A percentile compares a stretch with the other conserved stretches of the same genome.
Conservation (phyloP, 2,113 vertebrate species). For the Esox niger region DNA sequence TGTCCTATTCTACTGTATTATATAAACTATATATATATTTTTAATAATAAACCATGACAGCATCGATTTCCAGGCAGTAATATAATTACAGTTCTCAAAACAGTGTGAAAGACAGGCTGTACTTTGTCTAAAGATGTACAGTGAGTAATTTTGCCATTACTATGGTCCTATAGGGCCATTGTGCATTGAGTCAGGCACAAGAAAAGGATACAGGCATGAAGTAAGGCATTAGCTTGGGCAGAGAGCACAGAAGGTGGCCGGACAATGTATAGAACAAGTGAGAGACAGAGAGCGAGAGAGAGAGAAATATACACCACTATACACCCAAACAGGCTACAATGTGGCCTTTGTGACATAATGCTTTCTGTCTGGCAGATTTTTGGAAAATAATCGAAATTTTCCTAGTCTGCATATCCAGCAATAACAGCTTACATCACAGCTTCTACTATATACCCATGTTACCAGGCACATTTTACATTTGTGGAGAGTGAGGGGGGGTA, state of each 20-base stretch:
- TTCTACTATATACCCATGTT: slow-evolving; percentile 67
- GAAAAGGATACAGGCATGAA: slow-evolving; percentile 56
- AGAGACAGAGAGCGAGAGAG: slow-evolving; percentile 19
- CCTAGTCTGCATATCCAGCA: slow-evolving; percentile 74
- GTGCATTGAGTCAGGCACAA: slow-evolving; percentile 59
- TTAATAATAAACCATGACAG: background rate
- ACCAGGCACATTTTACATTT: slow-evolving; percentile 62
- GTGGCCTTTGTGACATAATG: slow-evolving; percentile 78
- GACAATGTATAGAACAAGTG: slow-evolving; percentile 52
- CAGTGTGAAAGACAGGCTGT: background rate
- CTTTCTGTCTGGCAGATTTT: slow-evolving; percentile 61
- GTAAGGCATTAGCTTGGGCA: slow-evolving; percentile 51
- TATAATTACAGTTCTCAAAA: background rate
- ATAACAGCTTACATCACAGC: slow-evolving; percentile 79
- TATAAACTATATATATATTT: background rate
- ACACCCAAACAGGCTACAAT: slow-evolving; percentile 66
- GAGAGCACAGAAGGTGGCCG: slow-evolving; percentile 53
- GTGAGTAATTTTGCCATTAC: slow-evolving; percentile 40
- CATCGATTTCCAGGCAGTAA: background rate
- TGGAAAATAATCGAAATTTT: slow-evolving; percentile 73
- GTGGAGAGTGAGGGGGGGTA: slow-evolving; percentile 60
- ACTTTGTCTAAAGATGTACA: slow-evolving; percentile 4
- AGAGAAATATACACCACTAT: slow-evolving; percentile 33
- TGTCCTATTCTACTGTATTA: background rate
- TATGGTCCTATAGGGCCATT: slow-evolving; percentile 47